Conservation (phyloP, 1,140 invertebrate genomes). For the Brachionus angularis region DNA sequence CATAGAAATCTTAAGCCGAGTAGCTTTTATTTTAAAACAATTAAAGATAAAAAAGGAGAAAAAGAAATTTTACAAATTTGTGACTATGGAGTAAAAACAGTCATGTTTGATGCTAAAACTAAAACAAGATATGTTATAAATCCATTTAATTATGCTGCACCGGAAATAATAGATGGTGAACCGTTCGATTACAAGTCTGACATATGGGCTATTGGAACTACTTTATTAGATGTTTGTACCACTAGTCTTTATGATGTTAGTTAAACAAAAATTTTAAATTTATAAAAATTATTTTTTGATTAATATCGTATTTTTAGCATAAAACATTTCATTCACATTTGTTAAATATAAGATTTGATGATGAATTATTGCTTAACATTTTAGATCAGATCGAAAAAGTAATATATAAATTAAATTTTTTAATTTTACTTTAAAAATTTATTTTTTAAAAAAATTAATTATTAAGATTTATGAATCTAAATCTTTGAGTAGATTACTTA, state of each 20-base stretch:
- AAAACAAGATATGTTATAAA: neutral
- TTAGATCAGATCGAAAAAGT: neutral
- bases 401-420: neutral
- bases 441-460: too few relatives aligned
- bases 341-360: constrained; percentile 16
- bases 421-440: too few relatives aligned
- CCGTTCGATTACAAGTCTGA: constrained; percentile 11
- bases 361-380: constrained; percentile 25
- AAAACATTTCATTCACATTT: constrained; percentile 27
- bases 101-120: constrained; percentile 23
- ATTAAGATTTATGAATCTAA: constrained; percentile 38
- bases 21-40: constrained; percentile 31
- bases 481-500: neutral
- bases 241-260: constrained; percentile 20
- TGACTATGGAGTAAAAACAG: constrained; percentile 22
- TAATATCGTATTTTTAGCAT: neutral
- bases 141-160: constrained; percentile 33
- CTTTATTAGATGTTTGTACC: constrained; percentile 17
- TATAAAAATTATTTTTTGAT: neutral
- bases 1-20: constrained; percentile 33
- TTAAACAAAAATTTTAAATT: neutral
- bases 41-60: neutral
- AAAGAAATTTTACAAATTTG: constrained; percentile 23
- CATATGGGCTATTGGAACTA: constrained; percentile 24
- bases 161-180: constrained; percentile 30